Base-by-base conservation (phyloP, 2,797 vertebrate genomes). In the Acanthurus leucopareius region DNA sequence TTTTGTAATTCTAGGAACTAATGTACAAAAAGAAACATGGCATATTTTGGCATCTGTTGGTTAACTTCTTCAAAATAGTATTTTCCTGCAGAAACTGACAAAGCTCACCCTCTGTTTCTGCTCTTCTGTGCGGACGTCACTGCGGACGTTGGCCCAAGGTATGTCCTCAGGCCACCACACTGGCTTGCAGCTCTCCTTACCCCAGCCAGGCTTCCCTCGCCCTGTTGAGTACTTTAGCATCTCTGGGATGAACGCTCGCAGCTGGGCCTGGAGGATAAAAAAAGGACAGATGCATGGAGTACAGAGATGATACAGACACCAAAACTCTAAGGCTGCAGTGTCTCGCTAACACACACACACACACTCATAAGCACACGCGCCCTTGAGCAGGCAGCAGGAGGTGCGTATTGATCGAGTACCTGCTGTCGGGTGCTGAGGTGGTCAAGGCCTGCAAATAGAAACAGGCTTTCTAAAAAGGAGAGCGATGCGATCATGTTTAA, bases 201-300 rank as follows among this genome's bases (percentile, higher is more conserved):
- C 98, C 98, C 98, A 99, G 87, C 98, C 98, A 0, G 98, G 98
- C 80, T 99, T 99, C 10, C 98, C 98, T 14, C 98, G 94, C 54
- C 98, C 98, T 0, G 98, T 99, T 4, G 98, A 99, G 75, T 99
- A 99, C 88, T 99, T 99, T 83, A 99, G 94, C 98, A 99, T 99
- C 92, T 99, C 98, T 0, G 98, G 98, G 93, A 99, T 99, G 92
- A 99, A 99, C 0, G 98, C 98, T 87, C 98, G 95, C 56, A 99
- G 94, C 94, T 99, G 98, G 32, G 98, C 98, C 98, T 99, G 86
- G 86, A 35, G 32, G 32, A 35, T 7, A 35, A 35, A 35, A 35
- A 35, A 35, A 35, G 40, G 20, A 68, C 5, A 59, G 22, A 60
- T 0, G 38, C 38, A 59, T 4, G 0, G 14, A 51, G 32, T 69